Evolutionary conservation across 2,113 vertebrate genomes (phyloP).

Genomic region (Osmerus mordax): DNA sequence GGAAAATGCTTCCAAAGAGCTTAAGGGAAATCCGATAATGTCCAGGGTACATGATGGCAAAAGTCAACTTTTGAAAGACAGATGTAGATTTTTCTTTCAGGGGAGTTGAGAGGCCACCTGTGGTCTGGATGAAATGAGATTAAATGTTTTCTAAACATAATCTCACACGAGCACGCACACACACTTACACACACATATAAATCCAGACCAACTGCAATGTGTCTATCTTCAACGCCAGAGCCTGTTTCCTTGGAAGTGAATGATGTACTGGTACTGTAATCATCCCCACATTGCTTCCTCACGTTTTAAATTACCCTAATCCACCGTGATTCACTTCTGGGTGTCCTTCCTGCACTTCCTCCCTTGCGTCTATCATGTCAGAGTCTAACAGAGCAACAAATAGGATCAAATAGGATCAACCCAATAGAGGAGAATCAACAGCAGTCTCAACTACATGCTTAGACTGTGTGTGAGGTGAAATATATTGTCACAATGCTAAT

Average conservation of each 20-base stretch:
- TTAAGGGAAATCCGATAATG: slow-evolving; percentile 44
- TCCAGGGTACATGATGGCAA: too few relatives aligned
- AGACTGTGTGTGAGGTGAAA: slow-evolving; percentile 31
- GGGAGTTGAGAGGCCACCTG: slow-evolving; percentile 14
- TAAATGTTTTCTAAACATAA: slow-evolving; percentile 22
- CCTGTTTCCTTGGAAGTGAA: too few relatives aligned
- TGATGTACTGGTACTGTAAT: too few relatives aligned
- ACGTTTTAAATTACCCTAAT: too few relatives aligned
- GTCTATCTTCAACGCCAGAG: too few relatives aligned
- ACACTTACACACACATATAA: neutral
- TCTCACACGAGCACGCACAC: slow-evolving; percentile 17
- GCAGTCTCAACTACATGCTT: neutral
- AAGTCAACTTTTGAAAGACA: slow-evolving; percentile 25
- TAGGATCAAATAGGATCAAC: too few relatives aligned
- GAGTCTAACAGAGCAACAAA: too few relatives aligned
- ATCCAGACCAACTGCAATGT: neutral
- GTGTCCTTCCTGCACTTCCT: too few relatives aligned
- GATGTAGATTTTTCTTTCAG: slow-evolving; percentile 32
- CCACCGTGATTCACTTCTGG: too few relatives aligned
- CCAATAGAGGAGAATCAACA: neutral
- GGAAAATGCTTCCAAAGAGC: slow-evolving; percentile 42
- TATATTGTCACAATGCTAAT: slow-evolving; percentile 35
- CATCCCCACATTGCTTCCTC: too few relatives aligned
- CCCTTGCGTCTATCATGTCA: too few relatives aligned
- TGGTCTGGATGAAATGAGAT: slow-evolving; percentile 23